Evolutionary conservation across 2,113 vertebrate genomes (phyloP), one percentile per base, ranked within the genome.

Genomic region (Archocentrus centrarchus): DNA sequence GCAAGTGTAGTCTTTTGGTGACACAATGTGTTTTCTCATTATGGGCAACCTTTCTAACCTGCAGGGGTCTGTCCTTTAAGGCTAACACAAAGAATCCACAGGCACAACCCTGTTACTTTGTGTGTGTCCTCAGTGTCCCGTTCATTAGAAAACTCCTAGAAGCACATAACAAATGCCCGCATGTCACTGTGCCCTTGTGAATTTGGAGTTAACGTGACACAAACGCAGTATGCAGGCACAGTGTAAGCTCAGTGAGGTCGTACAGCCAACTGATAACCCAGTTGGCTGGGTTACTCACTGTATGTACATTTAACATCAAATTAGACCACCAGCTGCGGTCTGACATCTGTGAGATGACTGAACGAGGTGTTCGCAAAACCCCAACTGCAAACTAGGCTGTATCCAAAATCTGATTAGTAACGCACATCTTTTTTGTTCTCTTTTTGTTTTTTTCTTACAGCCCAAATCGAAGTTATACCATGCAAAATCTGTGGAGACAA

Each of bases 401-500:
- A 55, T 76, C 55, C 60, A 37, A 79, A 75, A 27, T 27, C 8
- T 59, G 17, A 41, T 73, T 79, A 64, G 13, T 82, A 80, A 90
- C 7, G 0, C n/a, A 37, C 3, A 4, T 84, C 17, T 77, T 59
- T 78, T 75, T 14, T 89, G 11, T 83, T 39, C 17, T 75, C 37
- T 86, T 86, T 58, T 88, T 75, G 7, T 35, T 39, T 39, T 35
- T 88, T 90, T 11, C 22, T 96, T 96, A 82, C 96, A 99, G 98
- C 98, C 89, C 98, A 99, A 99, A 99, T 99, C 92, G 98, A 99
- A 98, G 98, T 99, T 89, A 99, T 99, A 97, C 98, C 98, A 94
- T 99, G 98, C 97, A 99, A 99, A 97, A 99, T 99, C 95, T 99
- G 98, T 94, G 98, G 98, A 92, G 98, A 99, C 97, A 99, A 99